Evolutionary conservation across 2,113 vertebrate species (phyloP).

Genomic region (Scatophagus argus): DNA sequence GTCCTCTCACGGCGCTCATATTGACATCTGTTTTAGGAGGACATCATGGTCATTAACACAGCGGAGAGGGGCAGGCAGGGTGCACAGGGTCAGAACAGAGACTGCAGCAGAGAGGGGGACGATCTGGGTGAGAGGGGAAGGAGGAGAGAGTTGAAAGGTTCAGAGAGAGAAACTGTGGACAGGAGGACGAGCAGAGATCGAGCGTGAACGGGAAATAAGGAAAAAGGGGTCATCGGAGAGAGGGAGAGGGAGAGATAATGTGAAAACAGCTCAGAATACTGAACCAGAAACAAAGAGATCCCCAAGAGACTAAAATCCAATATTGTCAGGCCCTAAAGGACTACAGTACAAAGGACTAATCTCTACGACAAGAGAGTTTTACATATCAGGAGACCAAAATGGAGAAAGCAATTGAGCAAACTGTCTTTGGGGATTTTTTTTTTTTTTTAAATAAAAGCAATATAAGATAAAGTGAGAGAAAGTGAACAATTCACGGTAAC

Average conservation of each 20-base stretch:
- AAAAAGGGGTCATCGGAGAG: slow-evolving; percentile 6
- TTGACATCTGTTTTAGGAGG: slow-evolving; percentile 54
- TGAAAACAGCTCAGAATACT: slow-evolving; percentile 46
- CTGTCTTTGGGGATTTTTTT: neutral
- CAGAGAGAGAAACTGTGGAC: slow-evolving; percentile 34
- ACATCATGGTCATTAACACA: slow-evolving; percentile 53
- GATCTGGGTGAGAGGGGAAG: neutral
- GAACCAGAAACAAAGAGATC: slow-evolving; percentile 48
- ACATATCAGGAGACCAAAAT: slow-evolving; percentile 20
- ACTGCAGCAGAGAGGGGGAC: slow-evolving; percentile 12
- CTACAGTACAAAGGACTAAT: slow-evolving; percentile 41
- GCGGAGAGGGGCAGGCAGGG: slow-evolving; percentile 15
- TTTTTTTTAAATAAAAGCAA: slow-evolving; percentile 14
- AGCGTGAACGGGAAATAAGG: slow-evolving; percentile 35
- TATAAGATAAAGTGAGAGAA: neutral
- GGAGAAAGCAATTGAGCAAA: slow-evolving; percentile 17
- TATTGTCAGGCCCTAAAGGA: slow-evolving; percentile 43
- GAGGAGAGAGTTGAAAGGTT: slow-evolving; percentile 28
- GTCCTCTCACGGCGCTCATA: slow-evolving; percentile 22
- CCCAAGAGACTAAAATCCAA: slow-evolving; percentile 52
- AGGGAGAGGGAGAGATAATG: slow-evolving; percentile 19
- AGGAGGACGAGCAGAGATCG: slow-evolving; percentile 15
- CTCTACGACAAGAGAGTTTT: slow-evolving; percentile 5
- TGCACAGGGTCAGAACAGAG: slow-evolving; percentile 34
- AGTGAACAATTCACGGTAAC: neutral